phyloP scores from a whole-genome alignment of 1,140 invertebrate species.

The Neotoxoptera formosana region DNA sequence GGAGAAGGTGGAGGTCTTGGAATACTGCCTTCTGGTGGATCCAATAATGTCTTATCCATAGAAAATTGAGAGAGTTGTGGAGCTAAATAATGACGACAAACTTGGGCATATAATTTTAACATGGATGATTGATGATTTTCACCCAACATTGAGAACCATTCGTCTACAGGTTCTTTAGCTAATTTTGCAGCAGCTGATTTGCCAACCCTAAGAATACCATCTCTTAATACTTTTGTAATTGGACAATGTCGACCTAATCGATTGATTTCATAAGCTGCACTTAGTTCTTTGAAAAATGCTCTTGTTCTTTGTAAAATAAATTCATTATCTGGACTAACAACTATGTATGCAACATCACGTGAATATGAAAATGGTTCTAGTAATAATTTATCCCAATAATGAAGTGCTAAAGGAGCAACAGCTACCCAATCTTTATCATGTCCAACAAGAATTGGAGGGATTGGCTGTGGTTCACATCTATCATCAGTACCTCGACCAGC shows the following conservation, averaged over 20 bases:
- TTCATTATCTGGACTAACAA: slow-evolving; percentile 92
- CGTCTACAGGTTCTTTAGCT: slow-evolving; percentile 80
- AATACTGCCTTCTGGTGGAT: slow-evolving; percentile 67
- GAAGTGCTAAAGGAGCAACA: slow-evolving; percentile 89
- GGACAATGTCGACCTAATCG: slow-evolving; percentile 89
- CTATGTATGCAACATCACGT: slow-evolving; percentile 92
- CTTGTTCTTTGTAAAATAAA: slow-evolving; percentile 79
- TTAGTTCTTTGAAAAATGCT: slow-evolving; percentile 91
- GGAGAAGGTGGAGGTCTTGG: slow-evolving; percentile 65
- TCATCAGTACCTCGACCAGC: slow-evolving; percentile 94
- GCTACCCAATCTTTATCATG: slow-evolving; percentile 95
- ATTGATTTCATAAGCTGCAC: slow-evolving; percentile 88
- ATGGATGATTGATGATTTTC: slow-evolving; percentile 82
- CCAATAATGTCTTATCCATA: slow-evolving; percentile 81
- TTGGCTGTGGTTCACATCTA: slow-evolving; percentile 94
- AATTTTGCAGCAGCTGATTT: slow-evolving; percentile 71
- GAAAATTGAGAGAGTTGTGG: slow-evolving; percentile 83
- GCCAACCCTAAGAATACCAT: slow-evolving; percentile 89
- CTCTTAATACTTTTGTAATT: slow-evolving; percentile 80
- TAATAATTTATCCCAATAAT: slow-evolving; percentile 93
- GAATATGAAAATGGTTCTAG: slow-evolving; percentile 93
- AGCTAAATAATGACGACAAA: slow-evolving; percentile 78
- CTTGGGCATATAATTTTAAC: slow-evolving; percentile 85
- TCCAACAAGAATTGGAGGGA: slow-evolving; percentile 91
- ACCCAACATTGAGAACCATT: slow-evolving; percentile 88